These are phyloP conservation scores for Lasioglossum oenotherae DNA, from an alignment of 2,888 invertebrate genomes.

Conservation along the genomic window DNA sequence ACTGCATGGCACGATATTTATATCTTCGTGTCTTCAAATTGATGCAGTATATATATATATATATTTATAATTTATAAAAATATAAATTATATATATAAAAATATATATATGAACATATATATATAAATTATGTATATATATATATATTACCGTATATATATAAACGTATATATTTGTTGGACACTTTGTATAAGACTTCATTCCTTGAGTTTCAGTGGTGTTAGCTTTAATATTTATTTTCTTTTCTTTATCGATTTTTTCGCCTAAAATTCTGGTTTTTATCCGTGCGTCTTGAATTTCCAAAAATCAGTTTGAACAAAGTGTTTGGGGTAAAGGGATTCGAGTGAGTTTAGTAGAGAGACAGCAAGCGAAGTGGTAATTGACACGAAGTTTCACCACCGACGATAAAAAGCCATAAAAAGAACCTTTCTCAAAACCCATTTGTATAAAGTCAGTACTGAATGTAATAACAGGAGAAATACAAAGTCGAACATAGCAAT, in stretches of 20 bases:
- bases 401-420: conserved; percentile 72
- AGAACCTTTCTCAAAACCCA: conserved; percentile 67
- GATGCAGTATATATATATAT: conserved; percentile 25
- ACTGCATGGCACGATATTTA: conserved; percentile 60
- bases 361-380: conserved; percentile 15
- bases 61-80: background rate
- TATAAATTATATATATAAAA: background rate
- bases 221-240: conserved; percentile 38
- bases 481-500: conserved; percentile 62
- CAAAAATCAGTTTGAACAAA: conserved; percentile 12
- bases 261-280: background rate
- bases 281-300: background rate
- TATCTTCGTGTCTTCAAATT: conserved; percentile 75
- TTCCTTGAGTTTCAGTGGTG: conserved; percentile 29
- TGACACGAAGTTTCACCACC: conserved; percentile 67
- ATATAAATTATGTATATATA: conserved; percentile 19
- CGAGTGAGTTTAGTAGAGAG: conserved; percentile 22
- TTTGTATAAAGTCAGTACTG: conserved; percentile 77
- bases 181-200: conserved; percentile 30
- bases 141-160: background rate
- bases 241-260: conserved; percentile 5
- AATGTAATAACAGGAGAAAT: conserved; percentile 65
- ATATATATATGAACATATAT: conserved; percentile 17
- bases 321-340: conserved; percentile 14
- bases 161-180: conserved; percentile 29